Percentiles rank a stretch among this genome's conserved stretches.
Conservation (phyloP, 2,888 invertebrate genomes). For the Eristalis pertinax region DNA sequence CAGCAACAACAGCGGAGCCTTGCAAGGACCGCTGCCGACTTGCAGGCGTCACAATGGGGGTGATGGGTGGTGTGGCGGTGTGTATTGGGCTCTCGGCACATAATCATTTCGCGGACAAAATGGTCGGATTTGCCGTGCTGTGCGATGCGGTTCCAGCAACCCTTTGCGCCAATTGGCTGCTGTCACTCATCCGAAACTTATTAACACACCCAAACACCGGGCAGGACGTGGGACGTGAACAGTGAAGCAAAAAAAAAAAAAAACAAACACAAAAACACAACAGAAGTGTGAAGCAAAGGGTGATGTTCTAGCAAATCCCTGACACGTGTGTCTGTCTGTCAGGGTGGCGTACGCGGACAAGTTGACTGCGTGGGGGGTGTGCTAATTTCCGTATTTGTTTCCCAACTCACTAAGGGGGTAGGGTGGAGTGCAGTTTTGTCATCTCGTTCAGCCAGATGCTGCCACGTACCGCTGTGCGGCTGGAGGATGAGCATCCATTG, state of each 20-base stretch:
- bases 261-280: not conserved
- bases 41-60: not conserved
- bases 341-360: conserved; percentile 44
- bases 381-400: conserved; percentile 65
- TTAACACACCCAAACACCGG: conserved; percentile 31
- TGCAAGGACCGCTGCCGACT: not conserved
- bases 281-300: conserved; percentile 50
- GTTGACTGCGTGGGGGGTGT: conserved; percentile 40
- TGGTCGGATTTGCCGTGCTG: conserved; percentile 34
- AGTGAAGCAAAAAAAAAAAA: not conserved
- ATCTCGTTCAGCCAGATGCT: conserved; percentile 52
- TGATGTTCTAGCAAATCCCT: conserved; percentile 51
- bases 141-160: conserved; percentile 20
- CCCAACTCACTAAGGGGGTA: conserved; percentile 17
- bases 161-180: conserved; percentile 63
- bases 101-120: conserved; percentile 55
- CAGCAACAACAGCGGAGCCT: not conserved
- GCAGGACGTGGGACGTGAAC: not conserved
- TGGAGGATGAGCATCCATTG: conserved; percentile 6
- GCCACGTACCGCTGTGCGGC: conserved; percentile 30
- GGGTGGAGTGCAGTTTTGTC: conserved; percentile 52
- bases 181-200: conserved; percentile 65
- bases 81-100: conserved; percentile 11
- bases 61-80: conserved; percentile 18
- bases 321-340: conserved; percentile 55